Conservation (phyloP, 2,797 vertebrate species). For the Enteromius thamalakanensis region DNA sequence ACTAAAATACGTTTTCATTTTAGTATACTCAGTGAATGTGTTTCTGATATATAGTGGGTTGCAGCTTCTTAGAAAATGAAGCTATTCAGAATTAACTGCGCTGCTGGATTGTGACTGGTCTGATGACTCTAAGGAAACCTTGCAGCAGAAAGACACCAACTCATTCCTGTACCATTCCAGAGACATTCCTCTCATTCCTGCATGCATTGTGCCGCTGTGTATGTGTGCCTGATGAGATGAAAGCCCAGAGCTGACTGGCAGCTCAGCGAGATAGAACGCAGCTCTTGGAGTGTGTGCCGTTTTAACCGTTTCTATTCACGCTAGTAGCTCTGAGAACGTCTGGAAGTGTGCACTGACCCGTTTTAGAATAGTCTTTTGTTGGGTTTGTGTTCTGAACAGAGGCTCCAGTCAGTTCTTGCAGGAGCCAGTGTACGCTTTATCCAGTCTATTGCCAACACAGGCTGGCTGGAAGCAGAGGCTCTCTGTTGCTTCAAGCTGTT, state of each 20-base stretch:
- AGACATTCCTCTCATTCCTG: constrained; percentile 46
- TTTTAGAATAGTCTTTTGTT: constrained; percentile 38
- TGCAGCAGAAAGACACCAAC: constrained; percentile 22
- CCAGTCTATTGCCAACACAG: constrained; percentile 16
- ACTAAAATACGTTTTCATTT: not conserved
- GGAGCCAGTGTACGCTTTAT: constrained; percentile 39
- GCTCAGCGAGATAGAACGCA: constrained; percentile 15
- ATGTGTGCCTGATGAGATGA: constrained; percentile 38
- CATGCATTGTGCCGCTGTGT: constrained; percentile 30
- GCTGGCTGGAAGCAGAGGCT: constrained; percentile 24
- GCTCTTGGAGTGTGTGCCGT: constrained; percentile 20
- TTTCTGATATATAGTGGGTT: not conserved
- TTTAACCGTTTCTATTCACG: constrained; percentile 34
- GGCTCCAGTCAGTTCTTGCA: constrained; percentile 36
- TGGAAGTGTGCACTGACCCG: constrained; percentile 31
- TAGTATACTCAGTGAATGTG: not conserved
- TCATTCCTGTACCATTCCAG: constrained; percentile 37
- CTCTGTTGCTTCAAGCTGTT: constrained; percentile 17
- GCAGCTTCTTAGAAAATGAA: constrained; percentile 4
- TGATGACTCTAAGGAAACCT: not conserved
- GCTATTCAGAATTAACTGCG: not conserved
- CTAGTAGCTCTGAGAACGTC: constrained; percentile 12
- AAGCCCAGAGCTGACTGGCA: constrained; percentile 36
- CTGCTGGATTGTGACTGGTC: not conserved
- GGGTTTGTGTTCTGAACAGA: constrained; percentile 21